Evolutionary conservation across 2,888 invertebrate species (phyloP), one percentile per base, ranked within the genome.

Genomic region (Pheosia gnoma): DNA sequence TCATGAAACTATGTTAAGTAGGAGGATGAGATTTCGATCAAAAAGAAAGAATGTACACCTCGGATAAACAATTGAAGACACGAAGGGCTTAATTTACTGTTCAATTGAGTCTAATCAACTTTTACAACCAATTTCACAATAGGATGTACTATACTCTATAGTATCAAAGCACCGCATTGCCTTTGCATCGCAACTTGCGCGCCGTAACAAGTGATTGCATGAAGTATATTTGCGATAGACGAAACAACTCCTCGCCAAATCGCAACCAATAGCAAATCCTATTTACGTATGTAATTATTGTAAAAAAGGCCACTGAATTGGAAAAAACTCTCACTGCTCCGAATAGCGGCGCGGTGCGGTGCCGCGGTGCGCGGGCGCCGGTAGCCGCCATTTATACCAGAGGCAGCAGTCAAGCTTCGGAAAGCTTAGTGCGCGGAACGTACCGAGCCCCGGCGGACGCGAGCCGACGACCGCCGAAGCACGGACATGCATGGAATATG

Each of bases 401-500:
- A 77, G 70, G 76, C 75, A 66, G 66, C 59, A 77, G 75, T 72
- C 73, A 71, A 75, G 75, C 75, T 75, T 75, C 82, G 79, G 79
- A 83, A 85, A 87, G 88, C 87, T 88, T 88, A 92, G 90, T 91
- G 85, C 83, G 81, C 84, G 81, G 78, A 78, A 79, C 79, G 86
- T 85, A 86, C 86, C 89, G 89, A 78, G 78, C 85, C 87, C 85
- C 87, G 85, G 80, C 86, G 86, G 88, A 87, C 88, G 93, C 86
- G 85, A 83, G 80, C 71, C 81, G 79, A 65, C 65, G 61, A 75
- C 65, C 62, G 55, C 65, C 63, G 63, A 63, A 70, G 85, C 84
- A 85, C 82, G 87, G 84, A 77, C 80, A 91, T 91, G 92, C 83
- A 76, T 79, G 85, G 90, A 81, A 86, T 89, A 96, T 96, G 96